These are phyloP conservation scores for Phaonia tiefii DNA, from an alignment of 2,888 invertebrate species.

Conservation along the genomic window DNA sequence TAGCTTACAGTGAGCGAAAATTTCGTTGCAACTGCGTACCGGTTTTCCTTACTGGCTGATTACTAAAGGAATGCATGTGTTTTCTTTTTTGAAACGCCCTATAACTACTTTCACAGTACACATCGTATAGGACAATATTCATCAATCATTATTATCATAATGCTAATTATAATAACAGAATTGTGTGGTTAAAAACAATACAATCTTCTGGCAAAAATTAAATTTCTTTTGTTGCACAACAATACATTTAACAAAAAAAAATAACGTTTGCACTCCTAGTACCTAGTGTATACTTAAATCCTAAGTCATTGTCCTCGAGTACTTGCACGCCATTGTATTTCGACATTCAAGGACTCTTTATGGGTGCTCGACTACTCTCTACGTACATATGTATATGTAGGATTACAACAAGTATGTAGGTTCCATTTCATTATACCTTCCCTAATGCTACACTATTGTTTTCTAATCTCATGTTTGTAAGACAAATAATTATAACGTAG, in stretches of 20 bases:
- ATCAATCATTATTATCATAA: too few species aligned
- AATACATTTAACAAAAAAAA: not conserved
- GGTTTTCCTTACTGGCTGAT: too few species aligned
- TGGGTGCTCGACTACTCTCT: not conserved
- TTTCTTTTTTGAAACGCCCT: too few species aligned
- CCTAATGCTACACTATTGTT: not conserved
- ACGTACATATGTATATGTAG: not conserved
- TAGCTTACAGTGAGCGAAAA: too few species aligned
- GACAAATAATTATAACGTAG: conserved; percentile 3
- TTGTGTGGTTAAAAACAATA: conserved; percentile 8
- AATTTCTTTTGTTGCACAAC: not conserved
- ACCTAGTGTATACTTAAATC: not conserved
- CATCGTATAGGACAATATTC: too few species aligned
- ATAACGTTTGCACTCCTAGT: not conserved
- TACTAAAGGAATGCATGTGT: too few species aligned
- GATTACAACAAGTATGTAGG: conserved; percentile 11
- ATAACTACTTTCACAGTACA: too few species aligned
- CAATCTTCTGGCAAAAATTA: not conserved
- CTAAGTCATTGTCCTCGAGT: conserved; percentile 29
- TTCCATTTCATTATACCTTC: conserved; percentile 5
- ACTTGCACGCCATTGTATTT: conserved; percentile 20
- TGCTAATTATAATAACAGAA: too few species aligned
- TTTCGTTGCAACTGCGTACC: too few species aligned
- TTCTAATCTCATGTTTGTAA: not conserved
- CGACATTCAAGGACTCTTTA: conserved; percentile 34